A percentile compares a stretch with the other conserved stretches of the same genome.
These are phyloP conservation scores for Setipinna tenuifilis DNA, from an alignment of 2,797 vertebrate genomes.

Conservation along the genomic window DNA sequence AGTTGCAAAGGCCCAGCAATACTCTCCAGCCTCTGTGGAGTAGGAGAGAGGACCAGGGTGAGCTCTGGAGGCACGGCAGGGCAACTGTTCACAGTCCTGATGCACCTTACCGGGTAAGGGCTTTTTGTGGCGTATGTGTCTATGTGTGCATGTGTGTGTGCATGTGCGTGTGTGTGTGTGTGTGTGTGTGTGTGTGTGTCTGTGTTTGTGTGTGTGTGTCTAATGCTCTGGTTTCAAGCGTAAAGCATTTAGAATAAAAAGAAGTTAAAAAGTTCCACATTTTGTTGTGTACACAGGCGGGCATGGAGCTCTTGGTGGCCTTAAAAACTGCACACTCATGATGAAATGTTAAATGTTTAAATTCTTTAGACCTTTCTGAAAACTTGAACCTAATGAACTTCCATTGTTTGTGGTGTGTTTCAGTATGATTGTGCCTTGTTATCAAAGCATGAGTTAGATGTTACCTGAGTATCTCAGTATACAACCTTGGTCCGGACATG, in stretches of 20 bases:
- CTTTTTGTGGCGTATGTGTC: conserved; percentile 10
- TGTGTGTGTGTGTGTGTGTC: not conserved
- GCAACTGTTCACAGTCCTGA: conserved; percentile 63
- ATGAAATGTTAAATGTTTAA: too few species aligned
- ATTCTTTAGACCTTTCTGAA: too few species aligned
- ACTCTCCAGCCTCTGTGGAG: conserved; percentile 60
- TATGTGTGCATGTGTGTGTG: not conserved
- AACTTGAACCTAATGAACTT: too few species aligned
- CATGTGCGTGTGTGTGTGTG: not conserved
- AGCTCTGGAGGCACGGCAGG: conserved; percentile 75
- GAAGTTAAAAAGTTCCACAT: too few species aligned
- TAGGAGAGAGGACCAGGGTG: conserved; percentile 67
- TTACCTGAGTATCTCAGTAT: not conserved
- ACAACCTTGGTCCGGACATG: not conserved
- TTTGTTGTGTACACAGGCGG: too few species aligned
- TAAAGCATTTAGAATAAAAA: too few species aligned
- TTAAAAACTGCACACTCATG: too few species aligned
- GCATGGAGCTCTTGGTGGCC: too few species aligned
- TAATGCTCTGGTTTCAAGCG: too few species aligned
- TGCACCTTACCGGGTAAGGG: conserved; percentile 64
- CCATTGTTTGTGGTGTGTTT: not conserved
- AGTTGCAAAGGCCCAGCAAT: not conserved
- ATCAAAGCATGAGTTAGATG: too few species aligned
- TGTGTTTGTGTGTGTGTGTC: not conserved
- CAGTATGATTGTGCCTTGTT: too few species aligned